Percentiles rank a stretch among this genome's conserved stretches.
phyloP scores from a whole-genome alignment of 2,797 vertebrate genomes.

The Karalla daura region DNA sequence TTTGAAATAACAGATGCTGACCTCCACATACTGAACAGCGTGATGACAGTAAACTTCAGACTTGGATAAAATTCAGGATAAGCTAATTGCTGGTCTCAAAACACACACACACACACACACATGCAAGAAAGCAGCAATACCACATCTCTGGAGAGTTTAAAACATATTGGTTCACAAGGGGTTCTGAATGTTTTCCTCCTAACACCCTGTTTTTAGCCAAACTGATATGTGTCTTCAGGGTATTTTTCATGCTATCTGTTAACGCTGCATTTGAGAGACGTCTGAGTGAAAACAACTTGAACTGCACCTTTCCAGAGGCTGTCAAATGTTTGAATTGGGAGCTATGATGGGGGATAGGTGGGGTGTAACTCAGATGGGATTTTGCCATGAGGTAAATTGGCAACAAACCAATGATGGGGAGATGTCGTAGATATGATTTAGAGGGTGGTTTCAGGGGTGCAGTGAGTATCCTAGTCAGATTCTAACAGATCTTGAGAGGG shows the following conservation, averaged over 20 bases:
- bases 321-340: slow-evolving; percentile 78
- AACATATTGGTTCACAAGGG: slow-evolving; percentile 65
- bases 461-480: slow-evolving; percentile 74
- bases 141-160: slow-evolving; percentile 53
- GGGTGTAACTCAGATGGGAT: slow-evolving; percentile 75
- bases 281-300: slow-evolving; percentile 75
- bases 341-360: slow-evolving; percentile 68
- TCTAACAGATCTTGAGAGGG: slow-evolving; percentile 77
- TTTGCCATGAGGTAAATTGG: slow-evolving; percentile 80
- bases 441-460: slow-evolving; percentile 75
- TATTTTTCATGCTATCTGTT: slow-evolving; percentile 72
- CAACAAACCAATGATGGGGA: slow-evolving; percentile 79
- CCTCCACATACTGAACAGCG: slow-evolving; percentile 2
- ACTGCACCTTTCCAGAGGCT: slow-evolving; percentile 79
- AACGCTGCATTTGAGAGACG: slow-evolving; percentile 74
- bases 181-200: slow-evolving; percentile 65
- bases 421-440: slow-evolving; percentile 79
- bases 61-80: slow-evolving; percentile 34
- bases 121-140: slow-evolving; percentile 29
- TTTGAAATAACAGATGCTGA: slow-evolving; percentile 34
- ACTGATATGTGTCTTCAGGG: slow-evolving; percentile 75
- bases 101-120: too few species aligned
- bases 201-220: slow-evolving; percentile 76
- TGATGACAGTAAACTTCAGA: slow-evolving; percentile 40
- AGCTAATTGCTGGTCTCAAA: slow-evolving; percentile 45